Evolutionary conservation across 1,140 invertebrate species (phyloP).

Genomic region (Zaprionus kolodkinae): DNA sequence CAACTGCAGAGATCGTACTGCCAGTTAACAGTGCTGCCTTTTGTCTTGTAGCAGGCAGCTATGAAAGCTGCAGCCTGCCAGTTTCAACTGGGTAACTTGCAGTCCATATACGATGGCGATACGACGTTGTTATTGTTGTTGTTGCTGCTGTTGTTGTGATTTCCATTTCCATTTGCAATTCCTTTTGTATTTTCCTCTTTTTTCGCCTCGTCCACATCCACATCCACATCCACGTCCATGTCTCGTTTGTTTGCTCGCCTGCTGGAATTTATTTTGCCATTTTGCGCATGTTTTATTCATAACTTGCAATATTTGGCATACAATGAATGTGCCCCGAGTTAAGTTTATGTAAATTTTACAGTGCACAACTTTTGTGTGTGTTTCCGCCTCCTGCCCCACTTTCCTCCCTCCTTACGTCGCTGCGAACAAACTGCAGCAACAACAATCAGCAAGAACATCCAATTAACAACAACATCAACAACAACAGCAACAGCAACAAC

Average conservation of each 20-base stretch:
- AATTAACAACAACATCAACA: constrained; percentile 19
- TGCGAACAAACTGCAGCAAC: constrained; percentile 25
- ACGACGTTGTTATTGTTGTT: constrained; percentile 25
- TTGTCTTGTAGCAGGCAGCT: neutral
- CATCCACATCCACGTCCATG: constrained; percentile 25
- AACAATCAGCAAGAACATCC: constrained; percentile 22
- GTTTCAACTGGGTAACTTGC: constrained; percentile 23
- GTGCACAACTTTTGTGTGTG: constrained; percentile 28
- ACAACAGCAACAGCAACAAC: constrained; percentile 16
- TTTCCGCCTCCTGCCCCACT: neutral
- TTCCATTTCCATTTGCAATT: constrained; percentile 73
- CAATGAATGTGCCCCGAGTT: constrained; percentile 46
- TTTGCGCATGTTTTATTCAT: constrained; percentile 77
- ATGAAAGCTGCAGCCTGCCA: neutral
- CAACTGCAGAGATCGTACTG: neutral
- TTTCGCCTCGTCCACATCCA: neutral
- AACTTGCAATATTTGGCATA: constrained; percentile 68
- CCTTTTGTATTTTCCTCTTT: constrained; percentile 56
- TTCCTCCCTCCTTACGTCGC: too few species aligned
- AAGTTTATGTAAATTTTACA: constrained; percentile 60
- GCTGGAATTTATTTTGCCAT: constrained; percentile 61
- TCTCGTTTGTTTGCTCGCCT: constrained; percentile 55
- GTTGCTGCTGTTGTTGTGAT: constrained; percentile 44
- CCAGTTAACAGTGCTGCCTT: neutral
- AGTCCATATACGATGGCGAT: constrained; percentile 61